A percentile compares a stretch with the other conserved stretches of the same genome.
These are phyloP conservation scores for Smittia aterrima DNA, from an alignment of 2,888 invertebrate species.

Conservation along the genomic window DNA sequence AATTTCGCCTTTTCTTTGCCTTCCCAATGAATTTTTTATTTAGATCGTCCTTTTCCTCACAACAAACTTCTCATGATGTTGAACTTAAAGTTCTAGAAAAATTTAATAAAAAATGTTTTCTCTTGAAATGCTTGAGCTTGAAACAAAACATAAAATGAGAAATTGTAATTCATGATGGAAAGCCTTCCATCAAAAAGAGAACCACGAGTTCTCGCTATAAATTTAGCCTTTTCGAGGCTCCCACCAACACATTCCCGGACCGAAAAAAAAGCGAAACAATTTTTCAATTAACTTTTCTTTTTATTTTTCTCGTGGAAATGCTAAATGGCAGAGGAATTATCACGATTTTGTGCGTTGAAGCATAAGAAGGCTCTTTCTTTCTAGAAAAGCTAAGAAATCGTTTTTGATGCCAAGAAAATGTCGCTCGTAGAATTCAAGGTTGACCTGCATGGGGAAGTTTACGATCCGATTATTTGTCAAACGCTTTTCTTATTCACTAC, in stretches of 20 bases:
- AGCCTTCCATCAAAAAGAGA: background rate
- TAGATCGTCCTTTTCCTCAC: background rate
- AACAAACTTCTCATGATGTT: too few species aligned
- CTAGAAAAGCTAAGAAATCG: background rate
- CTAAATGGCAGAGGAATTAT: constrained; percentile 11
- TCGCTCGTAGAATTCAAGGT: constrained; percentile 40
- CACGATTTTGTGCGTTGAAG: background rate
- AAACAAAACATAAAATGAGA: background rate
- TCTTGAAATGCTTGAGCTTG: too few species aligned
- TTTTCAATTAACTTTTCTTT: constrained; percentile 10
- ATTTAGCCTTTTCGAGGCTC: background rate
- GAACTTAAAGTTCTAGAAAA: too few species aligned
- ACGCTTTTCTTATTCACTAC: constrained; percentile 31
- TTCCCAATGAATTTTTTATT: background rate
- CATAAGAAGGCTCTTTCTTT: background rate
- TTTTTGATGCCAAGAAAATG: background rate
- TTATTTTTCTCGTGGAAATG: background rate
- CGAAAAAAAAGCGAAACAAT: background rate
- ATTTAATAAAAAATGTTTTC: background rate
- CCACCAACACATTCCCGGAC: background rate
- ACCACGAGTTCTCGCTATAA: background rate
- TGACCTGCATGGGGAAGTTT: constrained; percentile 6
- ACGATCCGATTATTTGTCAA: constrained; percentile 35
- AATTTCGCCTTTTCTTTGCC: background rate
- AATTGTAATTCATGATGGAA: background rate